Conservation (phyloP, 1,140 invertebrate genomes). For the Cydia splendana region DNA sequence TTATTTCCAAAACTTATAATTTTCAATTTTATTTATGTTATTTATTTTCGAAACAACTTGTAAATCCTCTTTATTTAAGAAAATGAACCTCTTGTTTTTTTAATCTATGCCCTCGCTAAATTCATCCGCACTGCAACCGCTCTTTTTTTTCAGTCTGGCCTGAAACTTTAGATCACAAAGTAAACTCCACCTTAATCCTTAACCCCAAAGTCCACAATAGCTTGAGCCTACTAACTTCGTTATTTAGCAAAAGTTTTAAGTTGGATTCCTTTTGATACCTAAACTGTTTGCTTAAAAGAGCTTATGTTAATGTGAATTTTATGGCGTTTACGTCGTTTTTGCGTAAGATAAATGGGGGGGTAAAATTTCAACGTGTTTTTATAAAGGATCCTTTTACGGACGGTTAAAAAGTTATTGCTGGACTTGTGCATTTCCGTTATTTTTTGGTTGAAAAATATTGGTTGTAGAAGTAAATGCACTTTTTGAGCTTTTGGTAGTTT, state of each 20-base stretch:
- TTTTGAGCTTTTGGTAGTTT: no score
- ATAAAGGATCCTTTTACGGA: neutral
- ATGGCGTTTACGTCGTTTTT: neutral
- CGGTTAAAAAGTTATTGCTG: slow-evolving; percentile 15
- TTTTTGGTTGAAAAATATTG: neutral
- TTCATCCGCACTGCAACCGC: slow-evolving; percentile 23
- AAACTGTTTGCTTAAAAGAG: neutral
- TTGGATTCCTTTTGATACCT: slow-evolving; percentile 11
- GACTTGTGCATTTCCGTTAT: neutral
- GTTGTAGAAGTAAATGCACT: neutral
- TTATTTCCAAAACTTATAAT: no score
- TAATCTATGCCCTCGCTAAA: slow-evolving; percentile 3
- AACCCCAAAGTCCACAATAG: neutral
- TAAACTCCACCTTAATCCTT: neutral
- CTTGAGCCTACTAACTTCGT: neutral
- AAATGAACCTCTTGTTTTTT: neutral
- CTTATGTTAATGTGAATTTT: neutral
- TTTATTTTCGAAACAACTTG: no score
- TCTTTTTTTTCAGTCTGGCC: slow-evolving; percentile 27
- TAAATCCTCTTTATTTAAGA: neutral
- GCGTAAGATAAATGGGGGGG: neutral
- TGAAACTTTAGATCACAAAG: neutral
- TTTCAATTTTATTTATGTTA: no score
- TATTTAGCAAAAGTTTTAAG: slow-evolving; percentile 9
- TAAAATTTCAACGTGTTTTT: slow-evolving; percentile 9